Percentiles rank a stretch among this genome's conserved stretches.
phyloP scores from a whole-genome alignment of 2,113 vertebrate species.

The Promerops cafer region DNA sequence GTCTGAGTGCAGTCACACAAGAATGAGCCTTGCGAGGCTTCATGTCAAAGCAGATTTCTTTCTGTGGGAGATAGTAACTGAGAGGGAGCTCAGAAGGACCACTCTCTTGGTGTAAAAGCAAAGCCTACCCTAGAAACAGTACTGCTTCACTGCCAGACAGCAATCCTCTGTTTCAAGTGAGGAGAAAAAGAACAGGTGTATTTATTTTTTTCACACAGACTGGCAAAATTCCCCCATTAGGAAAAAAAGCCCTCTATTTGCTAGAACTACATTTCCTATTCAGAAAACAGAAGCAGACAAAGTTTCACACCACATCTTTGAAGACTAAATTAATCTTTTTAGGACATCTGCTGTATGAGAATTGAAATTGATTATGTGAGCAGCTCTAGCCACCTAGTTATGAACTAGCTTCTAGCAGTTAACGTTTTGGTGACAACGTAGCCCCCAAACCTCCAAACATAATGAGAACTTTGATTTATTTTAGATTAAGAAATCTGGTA shows the following conservation, averaged over 20 bases:
- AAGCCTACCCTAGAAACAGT: background rate
- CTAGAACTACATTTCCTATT: background rate
- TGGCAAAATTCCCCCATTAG: background rate
- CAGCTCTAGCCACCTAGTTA: background rate
- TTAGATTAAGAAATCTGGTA: background rate
- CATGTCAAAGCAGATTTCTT: background rate
- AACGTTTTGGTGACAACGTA: background rate
- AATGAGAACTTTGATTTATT: background rate
- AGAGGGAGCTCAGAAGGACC: background rate
- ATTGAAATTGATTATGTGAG: background rate
- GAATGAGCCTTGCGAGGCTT: background rate
- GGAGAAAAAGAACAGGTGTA: background rate
- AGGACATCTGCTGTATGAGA: background rate
- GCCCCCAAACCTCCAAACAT: background rate
- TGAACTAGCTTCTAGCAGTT: background rate
- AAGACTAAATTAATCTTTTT: background rate
- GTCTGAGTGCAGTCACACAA: background rate
- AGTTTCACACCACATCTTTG: background rate
- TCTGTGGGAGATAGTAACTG: background rate
- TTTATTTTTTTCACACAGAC: background rate
- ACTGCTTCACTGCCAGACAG: background rate
- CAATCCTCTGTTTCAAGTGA: background rate
- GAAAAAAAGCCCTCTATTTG: background rate
- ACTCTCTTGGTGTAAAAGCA: background rate
- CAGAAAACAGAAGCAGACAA: background rate